Evolutionary conservation across 2,888 invertebrate genomes (phyloP), one percentile per base, ranked within the genome.

Genomic region (Stenodera caucasica): DNA sequence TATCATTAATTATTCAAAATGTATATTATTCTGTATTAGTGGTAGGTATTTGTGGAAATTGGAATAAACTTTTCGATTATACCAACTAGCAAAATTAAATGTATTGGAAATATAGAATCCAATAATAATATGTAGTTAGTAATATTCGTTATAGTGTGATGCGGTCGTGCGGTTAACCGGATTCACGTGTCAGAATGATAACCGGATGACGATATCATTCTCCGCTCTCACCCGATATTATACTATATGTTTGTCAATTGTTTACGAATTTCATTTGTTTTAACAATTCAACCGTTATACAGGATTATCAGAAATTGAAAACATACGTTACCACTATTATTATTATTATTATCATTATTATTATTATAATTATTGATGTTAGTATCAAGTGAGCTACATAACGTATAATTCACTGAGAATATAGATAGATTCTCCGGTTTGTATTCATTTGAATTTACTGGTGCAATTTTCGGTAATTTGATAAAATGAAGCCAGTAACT

Each of bases 161-260:
- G 45, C 45, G 45, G 45, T 23, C 45, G 45, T 45, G 45, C 45
- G 45, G 45, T 45, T 45, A 45, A 45, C 45, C 45, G 45, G 45
- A 45, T 45, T n/a, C 45, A 45, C 45, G 45, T 45, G 45, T 45
- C 45, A 45, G 45, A 6, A 45, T 45, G 45, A 45, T 45, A 45
- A 45, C 45, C 45, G 45, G 45, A 45, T 23, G 12, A 7, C n/a
- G 18, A 45, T 45, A 45, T 18, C 45, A 21, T 30, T 18, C 1
- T 32, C 7, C 32, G 18, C 21, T 18, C n/a, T 12, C 12, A 45
- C 23, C 12, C 21, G 6, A 21, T 11, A 18, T 40, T 18, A 18
- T 5, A 18, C 3, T 32, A n/a, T 33, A 12, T 8, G 11, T 45
- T 12, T 18, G 18, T 45, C 45, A 45, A 21, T 45, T 21, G 45